phyloP scores from a whole-genome alignment of 1,140 invertebrate genomes.

The Drosophila cardini region DNA sequence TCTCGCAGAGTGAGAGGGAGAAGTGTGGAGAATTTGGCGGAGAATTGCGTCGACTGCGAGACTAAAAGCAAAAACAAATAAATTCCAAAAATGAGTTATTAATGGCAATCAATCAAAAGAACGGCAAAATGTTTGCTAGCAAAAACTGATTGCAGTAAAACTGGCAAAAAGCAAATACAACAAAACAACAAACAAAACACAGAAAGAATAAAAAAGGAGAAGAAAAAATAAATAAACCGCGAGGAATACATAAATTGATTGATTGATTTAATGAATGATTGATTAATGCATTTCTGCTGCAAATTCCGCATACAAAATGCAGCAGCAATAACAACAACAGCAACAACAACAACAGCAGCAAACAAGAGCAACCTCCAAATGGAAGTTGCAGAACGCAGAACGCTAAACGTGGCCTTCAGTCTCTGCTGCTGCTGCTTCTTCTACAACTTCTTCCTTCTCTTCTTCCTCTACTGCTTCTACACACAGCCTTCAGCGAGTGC shows the following conservation, averaged over 20 bases:
- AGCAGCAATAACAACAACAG: slow-evolving; percentile 28
- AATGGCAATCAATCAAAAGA: slow-evolving; percentile 79
- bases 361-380: slow-evolving; percentile 13
- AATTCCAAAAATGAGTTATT: slow-evolving; percentile 79
- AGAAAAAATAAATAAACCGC: slow-evolving; percentile 49
- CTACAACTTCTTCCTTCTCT: no score
- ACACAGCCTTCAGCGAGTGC: slow-evolving; percentile 57
- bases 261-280: slow-evolving; percentile 84
- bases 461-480: slow-evolving; percentile 42
- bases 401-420: slow-evolving; percentile 63
- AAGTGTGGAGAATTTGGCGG: no score
- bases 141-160: slow-evolving; percentile 43
- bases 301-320: slow-evolving; percentile 81
- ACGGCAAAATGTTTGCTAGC: slow-evolving; percentile 56
- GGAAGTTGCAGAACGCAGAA: slow-evolving; percentile 55
- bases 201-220: slow-evolving; percentile 11
- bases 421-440: slow-evolving; percentile 1
- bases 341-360: slow-evolving; percentile 13
- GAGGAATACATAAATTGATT: slow-evolving; percentile 80
- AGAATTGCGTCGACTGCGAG: neutral
- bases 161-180: slow-evolving; percentile 33
- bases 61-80: slow-evolving; percentile 66
- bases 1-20: neutral
- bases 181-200: slow-evolving; percentile 43
- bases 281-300: slow-evolving; percentile 83